phyloP scores from a whole-genome alignment of 2,113 vertebrate species.

The Megalops atlanticus region DNA sequence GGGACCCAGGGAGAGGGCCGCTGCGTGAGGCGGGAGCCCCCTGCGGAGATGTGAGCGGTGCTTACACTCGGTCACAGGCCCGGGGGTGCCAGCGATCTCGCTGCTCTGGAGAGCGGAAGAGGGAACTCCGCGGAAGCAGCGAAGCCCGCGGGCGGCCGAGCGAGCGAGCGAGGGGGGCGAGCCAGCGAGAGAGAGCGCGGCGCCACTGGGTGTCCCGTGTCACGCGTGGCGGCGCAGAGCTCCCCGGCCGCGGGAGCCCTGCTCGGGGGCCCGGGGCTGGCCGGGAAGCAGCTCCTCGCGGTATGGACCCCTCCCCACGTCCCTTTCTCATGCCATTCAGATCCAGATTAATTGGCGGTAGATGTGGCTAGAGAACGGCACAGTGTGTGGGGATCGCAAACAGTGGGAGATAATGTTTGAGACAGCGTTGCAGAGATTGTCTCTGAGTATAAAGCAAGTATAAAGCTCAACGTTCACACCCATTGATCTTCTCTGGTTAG shows the following conservation, averaged over 20 bases:
- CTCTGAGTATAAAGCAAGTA: background rate
- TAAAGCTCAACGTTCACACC: background rate
- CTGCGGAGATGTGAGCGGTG: background rate
- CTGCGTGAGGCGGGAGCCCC: background rate
- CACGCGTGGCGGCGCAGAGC: slow-evolving; percentile 5
- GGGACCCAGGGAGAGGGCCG: background rate
- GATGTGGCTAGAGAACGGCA: background rate
- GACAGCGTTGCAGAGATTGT: background rate
- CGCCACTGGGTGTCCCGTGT: slow-evolving; percentile 10
- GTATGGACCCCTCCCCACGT: background rate
- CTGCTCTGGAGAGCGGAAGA: background rate
- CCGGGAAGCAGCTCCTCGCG: background rate
- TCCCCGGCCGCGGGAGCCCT: background rate
- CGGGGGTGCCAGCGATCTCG: background rate
- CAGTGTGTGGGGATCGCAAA: background rate
- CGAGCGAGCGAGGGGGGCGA: too few species aligned
- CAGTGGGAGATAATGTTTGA: background rate
- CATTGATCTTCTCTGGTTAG: too few species aligned
- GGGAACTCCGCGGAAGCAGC: background rate
- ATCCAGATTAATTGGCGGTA: background rate
- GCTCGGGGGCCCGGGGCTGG: background rate
- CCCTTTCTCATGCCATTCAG: background rate
- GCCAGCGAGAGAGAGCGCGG: background rate
- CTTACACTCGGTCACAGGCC: background rate
- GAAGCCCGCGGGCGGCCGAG: background rate